A percentile compares a stretch with the other conserved stretches of the same genome.
Evolutionary conservation across 2,888 invertebrate genomes (phyloP).

Genomic region (Macaria liturata): DNA sequence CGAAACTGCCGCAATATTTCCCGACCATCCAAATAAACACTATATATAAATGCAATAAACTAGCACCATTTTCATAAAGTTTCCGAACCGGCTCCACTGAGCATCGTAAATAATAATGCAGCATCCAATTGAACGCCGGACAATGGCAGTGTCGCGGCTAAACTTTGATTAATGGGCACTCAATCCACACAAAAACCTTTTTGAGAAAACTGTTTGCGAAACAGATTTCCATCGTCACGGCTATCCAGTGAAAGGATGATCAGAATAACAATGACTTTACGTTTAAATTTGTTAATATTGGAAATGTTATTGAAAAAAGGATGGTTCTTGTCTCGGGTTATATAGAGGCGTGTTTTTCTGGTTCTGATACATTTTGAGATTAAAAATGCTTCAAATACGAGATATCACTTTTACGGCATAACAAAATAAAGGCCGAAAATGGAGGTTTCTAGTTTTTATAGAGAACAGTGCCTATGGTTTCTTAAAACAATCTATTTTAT

Average conservation of each 20-base stretch:
- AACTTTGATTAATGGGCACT: conserved; percentile 60
- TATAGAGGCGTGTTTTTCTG: too few relatives aligned
- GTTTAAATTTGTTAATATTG: not conserved
- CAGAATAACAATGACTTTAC: conserved; percentile 10
- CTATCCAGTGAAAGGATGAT: conserved; percentile 16
- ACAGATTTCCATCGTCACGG: conserved; percentile 26
- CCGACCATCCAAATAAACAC: too few relatives aligned
- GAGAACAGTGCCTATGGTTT: not conserved
- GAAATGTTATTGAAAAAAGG: too few relatives aligned
- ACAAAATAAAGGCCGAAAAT: too few relatives aligned
- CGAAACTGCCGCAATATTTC: too few relatives aligned
- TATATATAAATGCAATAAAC: not conserved
- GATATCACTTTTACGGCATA: too few relatives aligned
- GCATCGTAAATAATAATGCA: conserved; percentile 51
- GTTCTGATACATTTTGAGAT: too few relatives aligned
- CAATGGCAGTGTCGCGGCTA: conserved; percentile 52
- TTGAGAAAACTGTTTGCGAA: conserved; percentile 39
- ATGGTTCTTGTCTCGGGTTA: too few relatives aligned
- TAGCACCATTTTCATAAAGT: conserved; percentile 1
- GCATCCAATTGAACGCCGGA: conserved; percentile 44
- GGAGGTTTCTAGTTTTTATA: too few relatives aligned
- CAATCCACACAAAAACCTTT: conserved; percentile 36
- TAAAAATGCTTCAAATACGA: too few relatives aligned
- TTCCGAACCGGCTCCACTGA: conserved; percentile 22
- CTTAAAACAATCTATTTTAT: too few relatives aligned